These are phyloP conservation scores for Phyllostomus discolor DNA, from an alignment of 2,113 vertebrate genomes.

Conservation along the genomic window DNA sequence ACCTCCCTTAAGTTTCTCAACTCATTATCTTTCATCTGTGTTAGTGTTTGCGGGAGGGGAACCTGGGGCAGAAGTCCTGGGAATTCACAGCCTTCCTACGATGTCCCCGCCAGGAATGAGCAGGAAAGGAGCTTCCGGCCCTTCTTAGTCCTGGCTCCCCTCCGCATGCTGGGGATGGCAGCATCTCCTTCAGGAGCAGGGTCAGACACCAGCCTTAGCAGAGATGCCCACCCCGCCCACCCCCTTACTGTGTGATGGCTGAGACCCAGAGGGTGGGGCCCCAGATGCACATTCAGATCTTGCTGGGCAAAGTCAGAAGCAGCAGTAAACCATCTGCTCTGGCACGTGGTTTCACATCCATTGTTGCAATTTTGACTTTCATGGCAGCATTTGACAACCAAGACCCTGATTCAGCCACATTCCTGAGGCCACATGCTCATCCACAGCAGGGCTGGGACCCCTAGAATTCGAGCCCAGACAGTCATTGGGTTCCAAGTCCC, in stretches of 20 bases:
- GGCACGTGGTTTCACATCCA: neutral
- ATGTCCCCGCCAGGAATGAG: neutral
- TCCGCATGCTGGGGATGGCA: too few species aligned
- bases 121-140: neutral
- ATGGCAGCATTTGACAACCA: neutral
- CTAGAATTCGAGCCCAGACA: neutral
- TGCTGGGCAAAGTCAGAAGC: neutral
- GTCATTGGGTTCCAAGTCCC: neutral
- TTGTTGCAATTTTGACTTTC: neutral
- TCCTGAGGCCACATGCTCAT: neutral
- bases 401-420: neutral
- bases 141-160: neutral
- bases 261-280: neutral
- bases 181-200: neutral
- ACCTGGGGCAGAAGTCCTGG: neutral
- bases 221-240: accelerated
- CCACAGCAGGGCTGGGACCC: too few species aligned
- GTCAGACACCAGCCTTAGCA: neutral
- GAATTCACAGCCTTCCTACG: neutral
- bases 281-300: neutral
- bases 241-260: neutral
- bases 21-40: neutral
- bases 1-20: neutral
- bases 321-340: neutral
- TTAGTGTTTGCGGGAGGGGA: too few species aligned